Evolutionary conservation across 2,888 invertebrate species (phyloP).

Genomic region (Falcaria lacertinaria): DNA sequence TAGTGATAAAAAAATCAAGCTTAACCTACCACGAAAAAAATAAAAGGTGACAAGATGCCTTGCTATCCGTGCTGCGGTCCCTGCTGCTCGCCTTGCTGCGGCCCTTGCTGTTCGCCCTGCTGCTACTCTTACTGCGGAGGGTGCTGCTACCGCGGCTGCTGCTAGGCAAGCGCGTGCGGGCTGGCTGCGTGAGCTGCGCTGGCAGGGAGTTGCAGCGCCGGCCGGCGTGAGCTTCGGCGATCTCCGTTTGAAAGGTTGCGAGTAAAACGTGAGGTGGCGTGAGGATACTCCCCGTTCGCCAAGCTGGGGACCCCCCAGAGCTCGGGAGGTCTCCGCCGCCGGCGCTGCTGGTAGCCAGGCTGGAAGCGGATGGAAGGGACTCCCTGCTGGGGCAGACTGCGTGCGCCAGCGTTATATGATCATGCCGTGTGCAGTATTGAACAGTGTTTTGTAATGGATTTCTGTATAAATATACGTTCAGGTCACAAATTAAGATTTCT

Average conservation of each 20-base stretch:
- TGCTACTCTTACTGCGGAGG: slow-evolving; percentile 39
- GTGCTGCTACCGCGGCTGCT: slow-evolving; percentile 22
- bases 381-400: background rate
- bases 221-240: slow-evolving; percentile 2
- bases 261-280: slow-evolving; percentile 15
- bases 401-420: background rate
- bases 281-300: slow-evolving; percentile 15
- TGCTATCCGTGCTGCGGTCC: slow-evolving; percentile 37
- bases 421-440: slow-evolving; percentile 8
- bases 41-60: slow-evolving; percentile 35
- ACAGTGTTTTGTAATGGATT: slow-evolving; percentile 28
- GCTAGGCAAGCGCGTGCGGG: background rate
- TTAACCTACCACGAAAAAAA: slow-evolving; percentile 12
- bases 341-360: background rate
- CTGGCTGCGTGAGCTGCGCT: slow-evolving; percentile 2
- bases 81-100: slow-evolving; percentile 36
- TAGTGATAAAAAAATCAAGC: slow-evolving; percentile 15
- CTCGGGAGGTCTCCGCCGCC: slow-evolving; percentile 14
- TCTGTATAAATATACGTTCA: slow-evolving; percentile 37
- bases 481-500: slow-evolving; percentile 18
- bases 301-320: slow-evolving; percentile 12
- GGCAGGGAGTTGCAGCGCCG: slow-evolving; percentile 1
- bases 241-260: slow-evolving; percentile 2
- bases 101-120: slow-evolving; percentile 39
- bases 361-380: no score